Conservation (phyloP, 1,140 invertebrate genomes). For the Sweltsa coloradensis region DNA sequence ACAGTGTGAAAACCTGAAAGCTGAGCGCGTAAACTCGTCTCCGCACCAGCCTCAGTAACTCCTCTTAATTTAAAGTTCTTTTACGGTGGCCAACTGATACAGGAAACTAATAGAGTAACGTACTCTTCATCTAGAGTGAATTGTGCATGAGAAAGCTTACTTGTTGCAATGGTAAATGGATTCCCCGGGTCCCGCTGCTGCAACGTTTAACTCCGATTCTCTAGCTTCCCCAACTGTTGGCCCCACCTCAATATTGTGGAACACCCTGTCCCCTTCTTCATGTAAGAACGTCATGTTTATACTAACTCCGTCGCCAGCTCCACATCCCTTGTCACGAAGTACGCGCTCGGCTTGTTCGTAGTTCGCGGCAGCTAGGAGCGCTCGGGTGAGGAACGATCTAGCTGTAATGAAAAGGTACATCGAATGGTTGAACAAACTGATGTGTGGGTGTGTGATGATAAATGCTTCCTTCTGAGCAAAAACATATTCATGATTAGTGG, state of each 20-base stretch:
- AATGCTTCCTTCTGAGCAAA: too few species aligned
- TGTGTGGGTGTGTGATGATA: too few species aligned
- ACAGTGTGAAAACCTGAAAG: too few species aligned
- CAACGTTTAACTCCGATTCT: slow-evolving; percentile 51
- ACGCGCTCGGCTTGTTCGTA: slow-evolving; percentile 53
- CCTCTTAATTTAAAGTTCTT: too few species aligned
- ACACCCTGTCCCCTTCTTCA: slow-evolving; percentile 49
- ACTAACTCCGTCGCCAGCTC: slow-evolving; percentile 68
- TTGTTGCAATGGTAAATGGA: slow-evolving; percentile 61
- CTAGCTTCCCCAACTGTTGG: slow-evolving; percentile 39
- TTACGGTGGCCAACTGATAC: too few species aligned
- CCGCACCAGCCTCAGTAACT: too few species aligned
- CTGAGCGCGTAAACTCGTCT: too few species aligned
- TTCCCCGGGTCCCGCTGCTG: slow-evolving; percentile 53
- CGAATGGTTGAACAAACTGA: too few species aligned
- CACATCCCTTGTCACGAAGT: slow-evolving; percentile 56
- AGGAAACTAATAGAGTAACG: too few species aligned
- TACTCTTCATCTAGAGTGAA: too few species aligned
- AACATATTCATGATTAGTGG: too few species aligned
- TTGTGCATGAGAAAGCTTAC: too few species aligned
- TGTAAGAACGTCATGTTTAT: slow-evolving; percentile 69
- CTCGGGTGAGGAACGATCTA: slow-evolving; percentile 62
- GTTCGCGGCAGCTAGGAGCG: slow-evolving; percentile 53
- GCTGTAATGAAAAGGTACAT: slow-evolving; percentile 37
- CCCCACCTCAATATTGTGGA: slow-evolving; percentile 69